phyloP scores from a whole-genome alignment of 1,140 invertebrate species.

The Lepidurus arcticus region DNA sequence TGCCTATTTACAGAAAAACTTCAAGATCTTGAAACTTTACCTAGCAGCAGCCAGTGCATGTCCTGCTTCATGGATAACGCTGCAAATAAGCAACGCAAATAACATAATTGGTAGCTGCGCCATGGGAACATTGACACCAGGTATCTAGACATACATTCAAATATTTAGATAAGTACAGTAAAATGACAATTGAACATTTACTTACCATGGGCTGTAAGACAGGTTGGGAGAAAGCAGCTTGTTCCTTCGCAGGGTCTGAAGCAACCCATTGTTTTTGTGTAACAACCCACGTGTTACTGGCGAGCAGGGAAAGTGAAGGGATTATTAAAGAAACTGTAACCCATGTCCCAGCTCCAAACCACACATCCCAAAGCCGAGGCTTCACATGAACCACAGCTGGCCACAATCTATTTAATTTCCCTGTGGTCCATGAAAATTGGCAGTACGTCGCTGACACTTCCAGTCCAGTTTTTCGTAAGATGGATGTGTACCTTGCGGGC shows the following conservation, averaged over 20 bases:
- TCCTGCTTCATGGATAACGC: constrained; percentile 12
- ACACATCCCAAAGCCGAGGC: background rate
- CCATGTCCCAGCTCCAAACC: background rate
- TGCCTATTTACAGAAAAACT: background rate
- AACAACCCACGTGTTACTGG: background rate
- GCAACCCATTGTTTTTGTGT: background rate
- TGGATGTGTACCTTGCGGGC: background rate
- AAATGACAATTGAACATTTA: background rate
- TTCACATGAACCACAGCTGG: background rate
- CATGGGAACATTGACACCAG: background rate
- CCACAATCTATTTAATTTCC: background rate
- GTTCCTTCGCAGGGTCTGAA: background rate
- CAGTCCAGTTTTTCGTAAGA: background rate
- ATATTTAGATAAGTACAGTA: background rate
- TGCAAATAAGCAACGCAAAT: background rate
- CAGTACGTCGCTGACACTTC: background rate
- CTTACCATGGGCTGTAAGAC: background rate
- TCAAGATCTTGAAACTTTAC: background rate
- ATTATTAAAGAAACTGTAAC: constrained; percentile 1
- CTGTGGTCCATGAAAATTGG: background rate
- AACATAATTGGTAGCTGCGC: background rate
- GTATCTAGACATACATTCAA: background rate
- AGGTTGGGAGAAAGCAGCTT: background rate
- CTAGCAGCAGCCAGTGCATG: background rate
- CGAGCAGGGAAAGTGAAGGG: background rate